A percentile compares a stretch with the other conserved stretches of the same genome.
Conservation (phyloP, 2,113 vertebrate genomes). For the Myiozetetes cayanensis region DNA sequence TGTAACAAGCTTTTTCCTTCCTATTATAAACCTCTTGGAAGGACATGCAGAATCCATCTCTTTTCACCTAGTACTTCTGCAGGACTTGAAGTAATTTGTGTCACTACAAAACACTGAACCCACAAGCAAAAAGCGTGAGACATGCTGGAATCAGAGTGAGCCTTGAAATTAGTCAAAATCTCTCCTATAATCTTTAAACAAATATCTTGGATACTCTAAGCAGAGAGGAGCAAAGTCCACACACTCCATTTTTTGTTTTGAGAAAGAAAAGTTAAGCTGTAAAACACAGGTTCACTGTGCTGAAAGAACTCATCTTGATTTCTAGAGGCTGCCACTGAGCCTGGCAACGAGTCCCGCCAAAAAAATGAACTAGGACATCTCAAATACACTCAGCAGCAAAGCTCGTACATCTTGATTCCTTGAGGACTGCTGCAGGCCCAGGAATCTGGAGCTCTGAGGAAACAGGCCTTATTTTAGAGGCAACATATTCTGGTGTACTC, state of each 20-base stretch:
- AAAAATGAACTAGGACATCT: neutral
- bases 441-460: neutral
- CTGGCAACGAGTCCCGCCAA: neutral
- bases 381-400: neutral
- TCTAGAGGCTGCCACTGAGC: neutral
- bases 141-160: fast-evolving
- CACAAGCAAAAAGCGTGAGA: neutral
- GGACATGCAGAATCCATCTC: neutral
- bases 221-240: neutral
- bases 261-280: neutral
- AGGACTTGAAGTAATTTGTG: neutral
- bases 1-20: neutral
- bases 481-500: neutral
- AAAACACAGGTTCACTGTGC: neutral
- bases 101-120: neutral
- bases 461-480: constrained; percentile 12
- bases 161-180: neutral
- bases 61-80: neutral
- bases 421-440: neutral
- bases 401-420: neutral
- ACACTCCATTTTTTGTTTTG: neutral
- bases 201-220: neutral
- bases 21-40: neutral
- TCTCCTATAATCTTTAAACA: neutral
- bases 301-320: neutral